A percentile compares a stretch with the other conserved stretches of the same genome.
Conservation (phyloP, 2,888 invertebrate genomes). For the Leptopilina syphax region DNA sequence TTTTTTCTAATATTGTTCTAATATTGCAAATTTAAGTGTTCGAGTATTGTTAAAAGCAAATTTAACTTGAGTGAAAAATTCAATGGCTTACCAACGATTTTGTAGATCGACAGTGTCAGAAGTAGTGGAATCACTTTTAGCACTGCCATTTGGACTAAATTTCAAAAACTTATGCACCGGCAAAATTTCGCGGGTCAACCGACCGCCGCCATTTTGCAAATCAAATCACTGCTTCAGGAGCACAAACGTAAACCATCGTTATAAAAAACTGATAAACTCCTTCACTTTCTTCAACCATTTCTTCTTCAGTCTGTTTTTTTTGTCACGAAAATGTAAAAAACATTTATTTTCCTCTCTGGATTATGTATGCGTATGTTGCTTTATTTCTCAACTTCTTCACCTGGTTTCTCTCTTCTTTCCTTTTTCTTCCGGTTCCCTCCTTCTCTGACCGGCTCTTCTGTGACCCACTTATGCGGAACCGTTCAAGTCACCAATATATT, state of each 20-base stretch:
- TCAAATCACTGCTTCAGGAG: conserved; percentile 53
- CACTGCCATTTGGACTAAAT: conserved; percentile 63
- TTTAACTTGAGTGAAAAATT: no score
- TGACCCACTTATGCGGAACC: conserved; percentile 54
- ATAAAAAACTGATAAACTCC: conserved; percentile 42
- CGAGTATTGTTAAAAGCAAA: no score
- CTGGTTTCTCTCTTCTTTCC: conserved; percentile 46
- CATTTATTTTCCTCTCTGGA: conserved; percentile 30
- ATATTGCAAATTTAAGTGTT: no score
- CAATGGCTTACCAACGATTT: conserved; percentile 6
- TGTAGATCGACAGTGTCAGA: conserved; percentile 16
- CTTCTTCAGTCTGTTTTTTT: conserved; percentile 8
- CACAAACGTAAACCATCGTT: conserved; percentile 45
- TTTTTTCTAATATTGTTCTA: no score
- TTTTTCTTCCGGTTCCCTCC: conserved; percentile 50
- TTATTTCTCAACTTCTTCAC: conserved; percentile 45
- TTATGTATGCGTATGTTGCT: conserved; percentile 22
- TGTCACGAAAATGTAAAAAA: conserved; percentile 39
- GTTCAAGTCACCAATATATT: conserved; percentile 2
- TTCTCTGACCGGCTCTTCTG: conserved; percentile 55
- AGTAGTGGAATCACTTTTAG: neutral
- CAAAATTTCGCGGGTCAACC: conserved; percentile 42
- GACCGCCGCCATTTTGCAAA: conserved; percentile 56
- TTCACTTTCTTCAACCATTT: conserved; percentile 48
- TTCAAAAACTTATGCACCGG: conserved; percentile 37